These are phyloP conservation scores for Taphrorychus bicolor DNA, from an alignment of 2,888 invertebrate species.

Conservation along the genomic window DNA sequence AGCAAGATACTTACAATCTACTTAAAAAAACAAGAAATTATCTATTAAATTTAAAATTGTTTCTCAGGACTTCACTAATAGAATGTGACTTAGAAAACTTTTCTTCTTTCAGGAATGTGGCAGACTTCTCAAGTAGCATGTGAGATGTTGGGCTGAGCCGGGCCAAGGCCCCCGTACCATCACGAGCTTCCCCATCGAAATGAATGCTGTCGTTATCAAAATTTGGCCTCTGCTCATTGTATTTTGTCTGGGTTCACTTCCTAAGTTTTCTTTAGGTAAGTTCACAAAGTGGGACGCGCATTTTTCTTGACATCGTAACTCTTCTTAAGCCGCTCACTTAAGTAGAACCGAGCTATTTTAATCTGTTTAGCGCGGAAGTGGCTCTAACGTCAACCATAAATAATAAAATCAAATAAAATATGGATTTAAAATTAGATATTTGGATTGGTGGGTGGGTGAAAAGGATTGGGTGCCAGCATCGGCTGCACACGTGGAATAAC, in stretches of 20 bases:
- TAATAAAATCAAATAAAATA: slow-evolving; percentile 24
- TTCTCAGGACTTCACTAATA: too few relatives aligned
- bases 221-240: slow-evolving; percentile 29
- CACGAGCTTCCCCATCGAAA: slow-evolving; percentile 26
- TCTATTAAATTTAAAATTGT: too few relatives aligned
- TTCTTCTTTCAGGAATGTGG: slow-evolving; percentile 26
- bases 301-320: too few relatives aligned
- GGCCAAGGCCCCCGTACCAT: slow-evolving; percentile 28
- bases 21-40: too few relatives aligned
- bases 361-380: background rate
- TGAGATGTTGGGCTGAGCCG: slow-evolving; percentile 30
- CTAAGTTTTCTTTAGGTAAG: slow-evolving; percentile 31
- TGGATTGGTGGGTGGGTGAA: slow-evolving; percentile 12
- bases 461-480: slow-evolving; percentile 12
- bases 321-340: too few relatives aligned
- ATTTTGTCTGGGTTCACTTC: slow-evolving; percentile 20
- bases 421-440: slow-evolving; percentile 32
- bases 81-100: too few relatives aligned
- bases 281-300: too few relatives aligned
- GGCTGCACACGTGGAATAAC: slow-evolving; percentile 31
- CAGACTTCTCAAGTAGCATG: slow-evolving; percentile 25
- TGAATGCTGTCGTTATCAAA: slow-evolving; percentile 34
- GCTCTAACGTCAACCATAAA: background rate
- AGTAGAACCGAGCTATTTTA: background rate
- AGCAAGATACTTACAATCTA: too few relatives aligned